A percentile compares a stretch with the other conserved stretches of the same genome.
phyloP scores from a whole-genome alignment of 2,113 vertebrate genomes.

The Eudorcas thomsonii region DNA sequence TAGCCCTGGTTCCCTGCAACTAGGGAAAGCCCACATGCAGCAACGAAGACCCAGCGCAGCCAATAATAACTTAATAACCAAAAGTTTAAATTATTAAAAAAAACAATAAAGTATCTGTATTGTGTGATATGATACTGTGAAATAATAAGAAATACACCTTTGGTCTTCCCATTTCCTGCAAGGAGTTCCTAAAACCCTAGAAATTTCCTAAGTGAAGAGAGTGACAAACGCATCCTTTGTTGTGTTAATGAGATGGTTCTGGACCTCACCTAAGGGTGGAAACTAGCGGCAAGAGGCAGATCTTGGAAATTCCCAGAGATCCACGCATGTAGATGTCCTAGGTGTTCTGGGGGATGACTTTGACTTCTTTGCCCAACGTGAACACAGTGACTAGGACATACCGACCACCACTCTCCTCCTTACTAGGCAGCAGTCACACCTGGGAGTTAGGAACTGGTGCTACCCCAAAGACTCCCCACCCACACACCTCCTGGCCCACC shows the following conservation, averaged over 20 bases:
- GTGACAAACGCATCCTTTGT: neutral
- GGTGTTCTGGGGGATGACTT: fast-evolving
- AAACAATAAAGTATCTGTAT: neutral
- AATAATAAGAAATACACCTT: neutral
- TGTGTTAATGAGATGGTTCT: neutral
- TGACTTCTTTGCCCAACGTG: neutral
- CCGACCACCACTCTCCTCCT: fast-evolving
- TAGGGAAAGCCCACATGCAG: neutral
- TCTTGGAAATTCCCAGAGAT: neutral
- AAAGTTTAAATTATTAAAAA: neutral
- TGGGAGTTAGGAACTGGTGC: neutral
- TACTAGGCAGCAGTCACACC: neutral
- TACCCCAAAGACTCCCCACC: neutral
- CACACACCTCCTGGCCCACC: neutral
- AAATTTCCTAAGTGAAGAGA: neutral
- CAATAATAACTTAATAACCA: neutral
- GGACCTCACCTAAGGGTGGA: neutral
- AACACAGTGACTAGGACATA: too few relatives aligned
- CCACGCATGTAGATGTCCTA: fast-evolving
- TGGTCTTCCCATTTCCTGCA: neutral
- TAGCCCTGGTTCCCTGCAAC: neutral
- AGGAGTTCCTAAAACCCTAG: neutral
- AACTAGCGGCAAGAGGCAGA: neutral
- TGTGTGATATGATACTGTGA: neutral
- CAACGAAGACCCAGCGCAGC: neutral